Base-by-base conservation (phyloP, 2,888 invertebrate genomes). In the Lasioglossum calceatum region DNA sequence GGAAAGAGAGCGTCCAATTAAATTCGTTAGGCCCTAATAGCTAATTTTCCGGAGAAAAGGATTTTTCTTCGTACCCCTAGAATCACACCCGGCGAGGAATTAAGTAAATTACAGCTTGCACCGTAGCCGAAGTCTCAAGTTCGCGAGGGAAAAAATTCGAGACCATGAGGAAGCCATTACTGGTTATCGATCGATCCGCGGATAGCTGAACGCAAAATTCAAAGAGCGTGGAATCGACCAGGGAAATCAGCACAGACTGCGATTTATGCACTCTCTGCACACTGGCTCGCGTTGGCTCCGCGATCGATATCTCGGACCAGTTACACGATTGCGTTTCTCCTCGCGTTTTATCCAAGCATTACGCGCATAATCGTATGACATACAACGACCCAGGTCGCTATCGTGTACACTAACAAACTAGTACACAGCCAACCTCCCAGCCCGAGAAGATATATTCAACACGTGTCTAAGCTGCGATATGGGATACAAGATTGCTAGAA, bases 311-410 rank as follows among this genome's bases (percentile, higher is more conserved):
- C 88, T 77, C 80, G 39, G 36, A 61, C 75, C 80, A 81, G 77
- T 82, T 86, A 84, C 81, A 76, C 76, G 84, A 87, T 89, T 79
- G 82, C 83, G 82, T 84, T 84, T 89, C 79, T 82, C 82, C 77
- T 67, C 36, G 73, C 76, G 75, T 80, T 87, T 87, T 82, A 79
- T 61, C 71, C 73, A 67, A 82, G 36, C 84, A 58, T 89, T 87
- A 82, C 81, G 77, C 82, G 85, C 79, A 84, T 89, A 89, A 85
- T 89, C 84, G 83, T 86, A 85, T 79, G 89, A 87, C 86, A 86
- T 77, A 87, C 79, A 76, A 61, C 87, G 87, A 85, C 84, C 89
- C 83, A 85, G 81, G 87, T 86, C 72, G 82, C 75, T 73, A 72
- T 67, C 78, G 76, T 67, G 64, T 67, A 67, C 67, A 36, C 67